Evolutionary conservation across 2,888 invertebrate species (phyloP), one percentile per base, ranked within the genome.

Genomic region (Drosophila heteroneura): DNA sequence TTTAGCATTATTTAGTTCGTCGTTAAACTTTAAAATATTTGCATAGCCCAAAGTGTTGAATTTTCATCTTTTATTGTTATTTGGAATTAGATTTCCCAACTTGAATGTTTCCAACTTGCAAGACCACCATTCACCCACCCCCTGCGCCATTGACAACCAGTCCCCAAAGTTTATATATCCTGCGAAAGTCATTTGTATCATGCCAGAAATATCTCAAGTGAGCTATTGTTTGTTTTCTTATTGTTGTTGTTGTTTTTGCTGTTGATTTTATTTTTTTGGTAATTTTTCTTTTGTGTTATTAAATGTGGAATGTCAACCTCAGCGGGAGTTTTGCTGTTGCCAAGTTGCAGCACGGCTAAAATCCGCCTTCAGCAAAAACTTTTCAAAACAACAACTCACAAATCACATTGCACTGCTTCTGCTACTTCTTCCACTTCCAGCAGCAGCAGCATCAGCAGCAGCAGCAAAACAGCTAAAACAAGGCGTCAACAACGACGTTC

Each of bases 361-460:
- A 74, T 68, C 61, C 71, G 85, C 76, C 83, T 85, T 61, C 28
- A 64, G 83, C 62, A 63, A 56, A 72, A 81, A 79, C 51, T 79
- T 85, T 80, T 65, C 52, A 74, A 73, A 82, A 71, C 70, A 82
- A 81, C 79, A 82, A 71, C 79, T 57, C 79, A 86, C 86, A 85
- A 86, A 85, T 85, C 84, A 85, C 61, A 75, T 71, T 74, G 74
- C 58, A 62, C n/a, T 72, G 62, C 62, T 56, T 32, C 56, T 47
- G 47, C 47, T 26, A 16, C 16, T 16, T 47, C 47, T 9, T 44
- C 41, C n/a, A 7, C 47, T 26, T 9, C 22, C 22, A 12, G 12
- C 44, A 44, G 22, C 30, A 19, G 26, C 16, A 52, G 5, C 35
- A 35, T 0, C 22, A 22, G 12, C 44, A 44, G 44, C 49, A 28